A percentile compares a stretch with the other conserved stretches of the same genome.
phyloP scores from a whole-genome alignment of 2,113 vertebrate genomes.

The Thunnus thynnus region DNA sequence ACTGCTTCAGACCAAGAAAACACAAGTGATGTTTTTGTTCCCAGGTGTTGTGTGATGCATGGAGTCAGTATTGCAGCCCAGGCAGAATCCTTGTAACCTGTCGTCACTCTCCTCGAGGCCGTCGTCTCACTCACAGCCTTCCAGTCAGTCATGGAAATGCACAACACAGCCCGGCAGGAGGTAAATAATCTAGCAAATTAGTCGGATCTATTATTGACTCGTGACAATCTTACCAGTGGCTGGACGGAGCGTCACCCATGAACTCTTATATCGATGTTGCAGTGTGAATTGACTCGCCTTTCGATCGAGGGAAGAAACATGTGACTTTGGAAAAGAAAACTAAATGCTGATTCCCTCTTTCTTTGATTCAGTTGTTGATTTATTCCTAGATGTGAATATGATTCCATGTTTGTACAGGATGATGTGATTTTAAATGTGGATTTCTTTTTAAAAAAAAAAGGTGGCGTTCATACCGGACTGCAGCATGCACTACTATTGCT shows the following conservation, averaged over 20 bases:
- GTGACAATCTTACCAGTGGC: constrained; percentile 40
- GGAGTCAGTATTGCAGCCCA: not conserved
- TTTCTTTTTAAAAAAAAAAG: constrained; percentile 44
- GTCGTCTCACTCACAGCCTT: not conserved
- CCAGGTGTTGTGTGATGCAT: constrained; percentile 11
- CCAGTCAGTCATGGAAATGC: constrained; percentile 7
- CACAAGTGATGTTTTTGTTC: not conserved
- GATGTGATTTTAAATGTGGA: constrained; percentile 69
- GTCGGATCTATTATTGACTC: not conserved
- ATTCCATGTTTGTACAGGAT: constrained; percentile 80
- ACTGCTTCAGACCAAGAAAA: not conserved
- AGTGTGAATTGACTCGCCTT: constrained; percentile 45
- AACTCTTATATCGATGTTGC: not conserved
- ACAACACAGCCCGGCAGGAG: not conserved
- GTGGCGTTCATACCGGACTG: constrained; percentile 59
- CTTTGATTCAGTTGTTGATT: constrained; percentile 34
- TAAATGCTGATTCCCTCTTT: constrained; percentile 35
- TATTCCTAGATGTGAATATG: constrained; percentile 73
- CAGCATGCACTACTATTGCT: constrained; percentile 68
- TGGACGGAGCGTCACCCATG: constrained; percentile 1
- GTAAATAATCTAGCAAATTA: not conserved
- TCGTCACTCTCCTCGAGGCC: not conserved
- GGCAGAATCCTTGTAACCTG: not conserved
- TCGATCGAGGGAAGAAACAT: constrained; percentile 6
- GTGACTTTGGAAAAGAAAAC: constrained; percentile 8